Percentiles rank a stretch among this genome's conserved stretches.
Conservation (phyloP, 64 coral and sea anemone genomes). For the Acropora tenuis region DNA sequence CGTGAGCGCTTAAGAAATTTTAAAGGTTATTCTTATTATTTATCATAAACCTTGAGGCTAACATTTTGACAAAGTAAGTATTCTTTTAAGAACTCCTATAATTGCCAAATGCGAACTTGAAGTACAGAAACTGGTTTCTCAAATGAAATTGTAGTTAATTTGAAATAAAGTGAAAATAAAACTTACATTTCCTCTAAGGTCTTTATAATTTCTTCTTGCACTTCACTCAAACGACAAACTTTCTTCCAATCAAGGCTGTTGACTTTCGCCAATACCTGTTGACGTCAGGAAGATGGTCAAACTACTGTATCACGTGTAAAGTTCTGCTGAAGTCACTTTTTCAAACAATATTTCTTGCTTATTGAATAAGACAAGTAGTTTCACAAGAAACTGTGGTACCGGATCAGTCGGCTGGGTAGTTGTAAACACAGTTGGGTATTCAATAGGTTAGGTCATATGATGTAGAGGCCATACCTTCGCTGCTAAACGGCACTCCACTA, state of each 20-base stretch:
- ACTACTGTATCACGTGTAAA: background rate
- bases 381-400: too few species aligned
- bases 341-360: background rate
- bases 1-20: too few species aligned
- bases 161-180: too few species aligned
- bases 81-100: too few species aligned
- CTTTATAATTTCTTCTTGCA: slow-evolving; percentile 67
- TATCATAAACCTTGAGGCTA: too few species aligned
- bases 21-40: too few species aligned
- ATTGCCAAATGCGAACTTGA: too few species aligned
- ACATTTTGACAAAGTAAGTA: too few species aligned
- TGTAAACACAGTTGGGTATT: too few species aligned
- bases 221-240: slow-evolving; percentile 78
- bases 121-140: background rate
- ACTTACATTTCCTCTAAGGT: slow-evolving; percentile 89
- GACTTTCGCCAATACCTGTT: slow-evolving; percentile 80
- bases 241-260: slow-evolving; percentile 83
- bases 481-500: slow-evolving; percentile 93
- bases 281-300: background rate
- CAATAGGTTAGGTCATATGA: background rate
- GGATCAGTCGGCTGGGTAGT: too few species aligned
- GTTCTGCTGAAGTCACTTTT: background rate
- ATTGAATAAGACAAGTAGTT: too few species aligned
- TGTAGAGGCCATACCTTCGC: slow-evolving; percentile 60
- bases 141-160: too few species aligned